A percentile compares a stretch with the other conserved stretches of the same genome.
phyloP scores from a whole-genome alignment of 2,113 vertebrate species.

The Eonycteris spelaea region DNA sequence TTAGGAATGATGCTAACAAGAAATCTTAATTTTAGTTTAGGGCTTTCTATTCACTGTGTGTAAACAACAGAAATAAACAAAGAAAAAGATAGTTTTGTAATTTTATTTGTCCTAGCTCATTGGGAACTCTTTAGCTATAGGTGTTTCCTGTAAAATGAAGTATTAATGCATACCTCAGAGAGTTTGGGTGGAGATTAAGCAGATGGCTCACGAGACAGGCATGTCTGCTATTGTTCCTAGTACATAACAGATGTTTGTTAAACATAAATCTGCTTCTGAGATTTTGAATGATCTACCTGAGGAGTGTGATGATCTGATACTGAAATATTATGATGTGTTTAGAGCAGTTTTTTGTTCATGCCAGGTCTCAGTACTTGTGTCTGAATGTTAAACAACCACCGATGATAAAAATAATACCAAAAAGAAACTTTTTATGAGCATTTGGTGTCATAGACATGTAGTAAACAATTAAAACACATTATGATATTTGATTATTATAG shows the following conservation, averaged over 20 bases:
- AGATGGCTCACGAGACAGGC: neutral
- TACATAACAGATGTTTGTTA: neutral
- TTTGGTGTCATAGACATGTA: neutral
- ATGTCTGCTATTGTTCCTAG: neutral
- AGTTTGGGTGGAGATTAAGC: neutral
- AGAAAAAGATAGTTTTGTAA: neutral
- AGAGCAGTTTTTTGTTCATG: neutral
- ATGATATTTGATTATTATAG: neutral
- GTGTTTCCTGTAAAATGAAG: neutral
- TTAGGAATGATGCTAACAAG: neutral
- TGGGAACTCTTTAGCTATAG: neutral
- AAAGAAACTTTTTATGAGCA: neutral
- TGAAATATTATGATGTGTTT: neutral
- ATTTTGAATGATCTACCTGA: neutral
- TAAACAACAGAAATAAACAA: conserved; percentile 20
- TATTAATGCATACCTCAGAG: neutral
- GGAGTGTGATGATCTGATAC: neutral
- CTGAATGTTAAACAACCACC: neutral
- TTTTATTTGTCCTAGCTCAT: neutral
- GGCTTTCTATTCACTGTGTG: neutral
- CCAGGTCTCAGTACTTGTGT: neutral
- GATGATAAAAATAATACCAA: neutral
- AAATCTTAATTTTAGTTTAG: neutral
- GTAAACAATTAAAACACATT: neutral
- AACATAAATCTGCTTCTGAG: neutral